A percentile compares a stretch with the other conserved stretches of the same genome.
Evolutionary conservation across 2,888 invertebrate species (phyloP).

Genomic region (Ennomos erosarius): DNA sequence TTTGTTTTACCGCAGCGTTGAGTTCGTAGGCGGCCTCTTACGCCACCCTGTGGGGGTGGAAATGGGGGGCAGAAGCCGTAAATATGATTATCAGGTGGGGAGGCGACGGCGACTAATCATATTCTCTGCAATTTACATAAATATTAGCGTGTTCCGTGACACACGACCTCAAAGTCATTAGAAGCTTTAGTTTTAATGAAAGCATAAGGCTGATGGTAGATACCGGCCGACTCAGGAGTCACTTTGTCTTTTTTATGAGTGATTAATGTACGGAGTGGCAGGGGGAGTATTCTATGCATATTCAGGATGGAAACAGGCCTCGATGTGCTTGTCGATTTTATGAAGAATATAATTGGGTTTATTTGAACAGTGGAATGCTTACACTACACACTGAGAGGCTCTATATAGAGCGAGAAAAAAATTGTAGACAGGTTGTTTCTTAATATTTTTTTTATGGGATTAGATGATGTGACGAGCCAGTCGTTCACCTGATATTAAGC

Average conservation of each 20-base stretch:
- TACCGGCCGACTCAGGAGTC: slow-evolving; percentile 62
- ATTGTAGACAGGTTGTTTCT: too few relatives aligned
- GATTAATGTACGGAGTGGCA: slow-evolving; percentile 73
- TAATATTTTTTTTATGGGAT: too few relatives aligned
- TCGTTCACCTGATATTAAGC: too few relatives aligned
- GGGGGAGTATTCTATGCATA: slow-evolving; percentile 65
- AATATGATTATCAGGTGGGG: slow-evolving; percentile 84
- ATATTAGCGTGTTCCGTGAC: slow-evolving; percentile 84
- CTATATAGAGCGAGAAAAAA: too few relatives aligned
- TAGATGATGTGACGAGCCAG: too few relatives aligned
- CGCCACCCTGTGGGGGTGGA: slow-evolving; percentile 25
- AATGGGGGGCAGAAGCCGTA: slow-evolving; percentile 66
- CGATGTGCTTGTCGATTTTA: slow-evolving; percentile 46
- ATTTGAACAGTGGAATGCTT: slow-evolving; percentile 32
- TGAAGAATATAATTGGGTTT: slow-evolving; percentile 43
- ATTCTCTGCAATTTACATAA: slow-evolving; percentile 85
- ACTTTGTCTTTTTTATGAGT: slow-evolving; percentile 84
- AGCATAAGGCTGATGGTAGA: slow-evolving; percentile 68
- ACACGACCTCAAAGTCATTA: slow-evolving; percentile 70
- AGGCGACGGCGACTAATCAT: slow-evolving; percentile 84
- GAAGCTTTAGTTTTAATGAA: slow-evolving; percentile 52
- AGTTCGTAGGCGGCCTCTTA: slow-evolving; percentile 42
- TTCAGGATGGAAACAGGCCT: slow-evolving; percentile 55
- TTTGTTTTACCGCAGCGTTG: slow-evolving; percentile 47
- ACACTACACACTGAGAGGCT: too few relatives aligned